These are phyloP conservation scores for Spilogale gracilis DNA, from an alignment of 2,113 vertebrate genomes.

Conservation along the genomic window DNA sequence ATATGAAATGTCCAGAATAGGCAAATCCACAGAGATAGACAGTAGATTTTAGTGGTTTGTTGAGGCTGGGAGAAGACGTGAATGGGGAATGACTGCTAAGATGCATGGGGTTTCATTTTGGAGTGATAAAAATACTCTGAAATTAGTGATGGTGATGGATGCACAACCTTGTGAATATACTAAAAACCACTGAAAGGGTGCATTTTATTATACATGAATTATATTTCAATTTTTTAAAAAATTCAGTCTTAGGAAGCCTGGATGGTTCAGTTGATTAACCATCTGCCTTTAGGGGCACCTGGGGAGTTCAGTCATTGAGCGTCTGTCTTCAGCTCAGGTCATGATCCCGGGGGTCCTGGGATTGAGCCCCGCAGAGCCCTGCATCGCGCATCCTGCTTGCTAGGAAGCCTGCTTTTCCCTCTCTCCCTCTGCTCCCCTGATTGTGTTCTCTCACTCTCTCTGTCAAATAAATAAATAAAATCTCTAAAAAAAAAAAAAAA, in stretches of 20 bases:
- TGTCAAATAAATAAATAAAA: too few species aligned
- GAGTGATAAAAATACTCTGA: neutral
- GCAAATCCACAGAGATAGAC: neutral
- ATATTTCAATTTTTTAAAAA: neutral
- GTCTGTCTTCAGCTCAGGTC: too few species aligned
- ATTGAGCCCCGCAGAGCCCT: too few species aligned
- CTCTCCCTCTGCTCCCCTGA: too few species aligned
- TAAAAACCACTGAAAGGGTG: conserved; percentile 21
- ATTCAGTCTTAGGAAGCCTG: neutral
- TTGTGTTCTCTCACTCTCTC: too few species aligned
- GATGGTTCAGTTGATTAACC: neutral
- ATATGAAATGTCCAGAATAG: neutral
- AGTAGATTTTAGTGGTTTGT: neutral
- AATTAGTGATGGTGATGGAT: neutral
- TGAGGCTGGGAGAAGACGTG: neutral
- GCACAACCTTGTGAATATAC: neutral
- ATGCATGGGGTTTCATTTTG: neutral
- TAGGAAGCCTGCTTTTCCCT: too few species aligned
- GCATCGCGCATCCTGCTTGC: too few species aligned
- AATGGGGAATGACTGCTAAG: neutral
- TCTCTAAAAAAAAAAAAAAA: too few species aligned
- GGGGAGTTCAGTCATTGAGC: too few species aligned
- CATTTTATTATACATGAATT: conserved; percentile 22
- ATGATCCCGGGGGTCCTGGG: too few species aligned
- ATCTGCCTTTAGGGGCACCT: neutral